Base-by-base conservation (phyloP, 2,888 invertebrate genomes). In the Embidobia sp. region DNA sequence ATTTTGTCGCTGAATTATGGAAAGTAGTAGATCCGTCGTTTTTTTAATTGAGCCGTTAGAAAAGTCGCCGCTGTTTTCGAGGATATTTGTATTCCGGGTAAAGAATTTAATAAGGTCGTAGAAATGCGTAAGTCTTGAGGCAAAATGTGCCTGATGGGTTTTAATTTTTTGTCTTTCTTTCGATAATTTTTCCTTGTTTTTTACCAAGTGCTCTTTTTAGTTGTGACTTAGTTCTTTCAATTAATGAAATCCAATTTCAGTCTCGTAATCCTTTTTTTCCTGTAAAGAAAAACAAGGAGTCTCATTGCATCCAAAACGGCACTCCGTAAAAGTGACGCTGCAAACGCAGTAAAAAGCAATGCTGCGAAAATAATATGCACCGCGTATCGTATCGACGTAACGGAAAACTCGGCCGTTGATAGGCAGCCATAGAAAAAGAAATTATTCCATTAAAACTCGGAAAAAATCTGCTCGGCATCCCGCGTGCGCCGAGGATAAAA, bases 371-470 rank as follows among this genome's bases (percentile, higher is more conserved):
- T 70, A 77, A 77, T 77, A 77, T 72, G 46, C 77, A 61, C 46
- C 40, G 55, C 57, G 59, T 64, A 55, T 76, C 51, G 64, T 64
- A 77, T 76, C 61, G 72, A 51, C 31, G 53, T 53, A 55, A 37
- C 59, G 13, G 42, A 40, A 53, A 55, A 61, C 48, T 40, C 48
- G 10, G 44, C 19, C 48, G 18, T 33, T 33, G 64, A 55, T 55
- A 55, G 67, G 57, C 76, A 64, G 31, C 70, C 42, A 42, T 33
- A 72, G 70, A 77, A 77, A 57, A 72, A 70, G 77, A 64, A 77
- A 77, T 77, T 77, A 77, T 77, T 77, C 72, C 72, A 73, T 77
- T 72, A 72, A 57, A 77, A 72, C 53, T 59, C 61, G 48, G 49
- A 53, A 63, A 72, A 77, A 73, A 63, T 77, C 55, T 61, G 35